phyloP scores from a whole-genome alignment of 2,888 invertebrate species.

The Drosophila prolongata region DNA sequence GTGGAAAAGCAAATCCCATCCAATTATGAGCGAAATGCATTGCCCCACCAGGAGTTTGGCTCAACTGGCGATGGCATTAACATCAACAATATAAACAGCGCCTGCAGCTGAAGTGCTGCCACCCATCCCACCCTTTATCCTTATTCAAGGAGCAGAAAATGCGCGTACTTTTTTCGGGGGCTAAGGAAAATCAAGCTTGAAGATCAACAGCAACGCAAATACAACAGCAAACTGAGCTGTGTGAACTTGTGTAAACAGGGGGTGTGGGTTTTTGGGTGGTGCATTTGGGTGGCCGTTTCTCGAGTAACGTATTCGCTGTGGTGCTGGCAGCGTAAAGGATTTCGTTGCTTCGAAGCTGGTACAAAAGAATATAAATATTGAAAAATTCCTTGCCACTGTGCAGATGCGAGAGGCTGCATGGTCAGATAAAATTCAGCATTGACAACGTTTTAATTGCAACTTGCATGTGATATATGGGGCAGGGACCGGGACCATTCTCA shows the following conservation, averaged over 20 bases:
- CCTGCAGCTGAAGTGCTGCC: conserved; percentile 46
- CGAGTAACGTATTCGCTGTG: conserved; percentile 29
- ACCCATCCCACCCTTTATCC: background rate
- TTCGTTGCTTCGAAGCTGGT: conserved; percentile 12
- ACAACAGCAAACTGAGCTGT: conserved; percentile 37
- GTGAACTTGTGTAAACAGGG: conserved; percentile 42
- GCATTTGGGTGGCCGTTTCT: conserved; percentile 6
- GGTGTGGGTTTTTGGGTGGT: background rate
- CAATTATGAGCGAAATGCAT: conserved; percentile 57
- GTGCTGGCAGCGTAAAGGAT: conserved; percentile 9
- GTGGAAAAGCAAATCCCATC: conserved; percentile 29
- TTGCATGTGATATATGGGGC: conserved; percentile 53
- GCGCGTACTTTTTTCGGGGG: conserved; percentile 48
- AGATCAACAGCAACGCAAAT: conserved; percentile 63
- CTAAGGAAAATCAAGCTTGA: conserved; percentile 52
- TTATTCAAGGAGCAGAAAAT: conserved; percentile 32
- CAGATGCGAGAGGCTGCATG: conserved; percentile 17
- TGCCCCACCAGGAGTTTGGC: conserved; percentile 31
- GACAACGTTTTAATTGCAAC: conserved; percentile 74
- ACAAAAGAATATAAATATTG: conserved; percentile 52
- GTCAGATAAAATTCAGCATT: conserved; percentile 46
- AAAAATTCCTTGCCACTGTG: conserved; percentile 34
- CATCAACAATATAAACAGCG: conserved; percentile 54
- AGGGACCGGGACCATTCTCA: conserved; percentile 1
- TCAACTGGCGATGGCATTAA: conserved; percentile 56